These are phyloP conservation scores for Scophthalmus maximus DNA, from an alignment of 2,113 vertebrate genomes.

Conservation along the genomic window DNA sequence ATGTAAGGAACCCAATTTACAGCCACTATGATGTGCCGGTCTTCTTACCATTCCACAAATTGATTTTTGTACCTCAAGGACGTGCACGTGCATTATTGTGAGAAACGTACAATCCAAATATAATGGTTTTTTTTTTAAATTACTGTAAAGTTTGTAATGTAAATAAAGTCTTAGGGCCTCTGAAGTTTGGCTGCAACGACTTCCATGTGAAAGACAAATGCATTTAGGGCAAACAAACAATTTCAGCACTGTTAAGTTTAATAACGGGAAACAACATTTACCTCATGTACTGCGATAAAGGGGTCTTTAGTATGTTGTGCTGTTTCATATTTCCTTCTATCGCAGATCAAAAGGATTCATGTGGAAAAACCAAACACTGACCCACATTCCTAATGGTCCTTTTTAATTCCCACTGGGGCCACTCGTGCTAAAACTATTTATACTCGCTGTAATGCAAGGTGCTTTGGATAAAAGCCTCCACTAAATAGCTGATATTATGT, in stretches of 20 bases:
- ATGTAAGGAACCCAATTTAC: neutral
- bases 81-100: neutral
- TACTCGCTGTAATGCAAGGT: conserved; percentile 38
- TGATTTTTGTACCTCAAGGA: neutral
- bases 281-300: neutral
- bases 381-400: conserved; percentile 54
- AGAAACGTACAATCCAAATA: neutral
- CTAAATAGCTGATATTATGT: conserved; percentile 55
- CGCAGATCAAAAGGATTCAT: conserved; percentile 46
- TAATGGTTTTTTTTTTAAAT: too few species aligned
- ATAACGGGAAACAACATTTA: neutral
- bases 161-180: neutral
- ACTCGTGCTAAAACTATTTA: conserved; percentile 45
- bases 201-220: neutral
- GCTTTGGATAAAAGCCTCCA: conserved; percentile 51
- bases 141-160: too few species aligned
- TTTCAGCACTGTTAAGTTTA: neutral
- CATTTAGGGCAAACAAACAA: conserved; percentile 2
- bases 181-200: neutral
- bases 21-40: neutral
- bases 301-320: conserved; percentile 19
- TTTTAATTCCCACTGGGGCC: conserved; percentile 38
- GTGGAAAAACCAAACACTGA: conserved; percentile 54
- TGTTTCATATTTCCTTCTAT: conserved; percentile 5
- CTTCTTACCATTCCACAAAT: neutral